Conservation (phyloP, 2,113 vertebrate genomes). For the Callaeas wilsoni region DNA sequence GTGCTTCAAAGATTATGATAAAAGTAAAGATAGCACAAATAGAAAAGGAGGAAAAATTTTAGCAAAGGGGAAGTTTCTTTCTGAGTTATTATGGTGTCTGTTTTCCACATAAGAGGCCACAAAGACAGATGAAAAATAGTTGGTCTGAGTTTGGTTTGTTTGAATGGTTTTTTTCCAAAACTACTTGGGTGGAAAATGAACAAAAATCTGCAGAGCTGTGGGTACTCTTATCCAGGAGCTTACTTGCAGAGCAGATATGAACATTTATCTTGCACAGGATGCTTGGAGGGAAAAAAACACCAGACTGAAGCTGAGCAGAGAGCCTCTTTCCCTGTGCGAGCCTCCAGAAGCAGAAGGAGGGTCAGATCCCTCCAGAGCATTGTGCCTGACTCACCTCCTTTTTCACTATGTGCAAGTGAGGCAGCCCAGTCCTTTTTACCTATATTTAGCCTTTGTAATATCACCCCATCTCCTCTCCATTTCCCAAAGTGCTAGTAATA, state of each 20-base stretch:
- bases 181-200: neutral
- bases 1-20: neutral
- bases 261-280: neutral
- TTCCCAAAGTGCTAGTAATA: neutral
- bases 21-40: neutral
- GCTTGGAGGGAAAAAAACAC: rapidly evolving
- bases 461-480: neutral
- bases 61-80: neutral
- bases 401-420: neutral
- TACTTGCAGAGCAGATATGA: neutral
- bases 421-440: neutral
- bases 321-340: rapidly evolving
- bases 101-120: neutral
- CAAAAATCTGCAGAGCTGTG: neutral
- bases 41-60: neutral
- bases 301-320: neutral
- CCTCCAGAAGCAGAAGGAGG: neutral
- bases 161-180: neutral
- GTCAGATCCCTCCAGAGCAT: neutral
- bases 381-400: rapidly evolving
- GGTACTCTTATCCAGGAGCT: neutral
- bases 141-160: neutral
- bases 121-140: neutral
- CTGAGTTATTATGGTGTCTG: neutral
- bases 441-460: neutral